Conservation (phyloP, 2,797 vertebrate species). For the Myripristis jacobus region DNA sequence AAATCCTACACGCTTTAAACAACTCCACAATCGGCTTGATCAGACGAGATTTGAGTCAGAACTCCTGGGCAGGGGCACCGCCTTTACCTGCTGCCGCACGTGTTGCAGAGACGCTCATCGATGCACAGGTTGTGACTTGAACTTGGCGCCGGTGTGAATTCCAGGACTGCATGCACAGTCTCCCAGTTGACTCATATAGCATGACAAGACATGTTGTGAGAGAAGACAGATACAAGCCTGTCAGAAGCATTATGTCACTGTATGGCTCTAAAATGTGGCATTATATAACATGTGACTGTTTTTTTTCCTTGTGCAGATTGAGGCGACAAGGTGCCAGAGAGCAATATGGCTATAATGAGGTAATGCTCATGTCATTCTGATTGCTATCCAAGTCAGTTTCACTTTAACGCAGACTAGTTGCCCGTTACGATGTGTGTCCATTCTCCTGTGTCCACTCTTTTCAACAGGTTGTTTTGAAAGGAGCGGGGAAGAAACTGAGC, state of each 20-base stretch:
- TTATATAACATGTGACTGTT: conserved; percentile 1
- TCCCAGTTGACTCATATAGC: conserved; percentile 53
- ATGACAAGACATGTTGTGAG: conserved; percentile 47
- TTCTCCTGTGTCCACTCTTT: conserved; percentile 19
- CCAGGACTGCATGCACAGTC: conserved; percentile 47
- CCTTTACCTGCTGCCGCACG: not conserved
- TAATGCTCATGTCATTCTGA: conserved; percentile 43
- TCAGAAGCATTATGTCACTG: not conserved
- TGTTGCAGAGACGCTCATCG: not conserved
- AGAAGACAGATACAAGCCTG: conserved; percentile 30
- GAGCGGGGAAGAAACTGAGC: conserved; percentile 83
- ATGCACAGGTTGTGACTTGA: conserved; percentile 64
- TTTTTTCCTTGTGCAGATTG: conserved; percentile 68
- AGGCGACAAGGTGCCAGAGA: conserved; percentile 78
- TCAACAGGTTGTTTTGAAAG: conserved; percentile 84
- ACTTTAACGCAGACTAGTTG: not conserved
- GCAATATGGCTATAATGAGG: conserved; percentile 85
- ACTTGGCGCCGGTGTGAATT: conserved; percentile 58
- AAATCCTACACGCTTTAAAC: conserved; percentile 2
- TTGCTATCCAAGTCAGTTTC: not conserved
- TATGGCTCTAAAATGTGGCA: conserved; percentile 8
- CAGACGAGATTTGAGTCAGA: not conserved
- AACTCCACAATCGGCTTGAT: not conserved
- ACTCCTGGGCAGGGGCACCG: not conserved
- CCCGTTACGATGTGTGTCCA: not conserved